These are phyloP conservation scores for Dysmachus trigonus DNA, from an alignment of 2,888 invertebrate species.

Conservation along the genomic window DNA sequence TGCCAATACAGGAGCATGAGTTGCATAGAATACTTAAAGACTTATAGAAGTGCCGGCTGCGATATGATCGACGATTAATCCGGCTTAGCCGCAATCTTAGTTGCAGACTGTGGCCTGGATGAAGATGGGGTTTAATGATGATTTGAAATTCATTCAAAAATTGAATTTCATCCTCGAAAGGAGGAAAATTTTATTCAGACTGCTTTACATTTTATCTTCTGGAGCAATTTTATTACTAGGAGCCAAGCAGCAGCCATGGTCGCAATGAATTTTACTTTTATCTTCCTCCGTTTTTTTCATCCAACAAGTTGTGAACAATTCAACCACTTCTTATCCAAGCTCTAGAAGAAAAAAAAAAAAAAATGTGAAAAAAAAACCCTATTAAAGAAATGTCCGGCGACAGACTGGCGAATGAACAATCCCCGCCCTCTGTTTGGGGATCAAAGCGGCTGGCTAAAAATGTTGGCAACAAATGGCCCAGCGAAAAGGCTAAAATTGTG, in stretches of 20 bases:
- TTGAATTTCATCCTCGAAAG: background rate
- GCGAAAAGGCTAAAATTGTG: background rate
- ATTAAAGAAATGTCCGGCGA: slow-evolving; percentile 11
- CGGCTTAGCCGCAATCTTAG: background rate
- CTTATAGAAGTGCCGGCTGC: no score
- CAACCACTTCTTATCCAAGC: background rate
- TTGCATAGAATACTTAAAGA: background rate
- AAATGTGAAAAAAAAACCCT: background rate
- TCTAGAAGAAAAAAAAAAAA: background rate
- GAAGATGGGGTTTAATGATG: background rate
- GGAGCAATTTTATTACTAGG: background rate
- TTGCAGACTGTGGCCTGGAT: background rate
- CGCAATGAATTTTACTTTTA: background rate
- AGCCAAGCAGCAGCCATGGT: background rate
- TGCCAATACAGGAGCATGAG: background rate
- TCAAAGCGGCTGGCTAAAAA: background rate
- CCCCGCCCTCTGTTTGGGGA: background rate
- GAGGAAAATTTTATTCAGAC: background rate
- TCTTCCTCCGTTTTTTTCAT: background rate
- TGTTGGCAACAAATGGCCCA: background rate
- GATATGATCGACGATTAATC: background rate
- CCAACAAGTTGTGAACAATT: slow-evolving; percentile 1
- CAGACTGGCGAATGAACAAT: slow-evolving; percentile 6
- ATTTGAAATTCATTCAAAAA: background rate
- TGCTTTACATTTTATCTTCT: background rate